A percentile compares a stretch with the other conserved stretches of the same genome.
Evolutionary conservation across 2,888 invertebrate species (phyloP).

Genomic region (Epinotia bilunana): DNA sequence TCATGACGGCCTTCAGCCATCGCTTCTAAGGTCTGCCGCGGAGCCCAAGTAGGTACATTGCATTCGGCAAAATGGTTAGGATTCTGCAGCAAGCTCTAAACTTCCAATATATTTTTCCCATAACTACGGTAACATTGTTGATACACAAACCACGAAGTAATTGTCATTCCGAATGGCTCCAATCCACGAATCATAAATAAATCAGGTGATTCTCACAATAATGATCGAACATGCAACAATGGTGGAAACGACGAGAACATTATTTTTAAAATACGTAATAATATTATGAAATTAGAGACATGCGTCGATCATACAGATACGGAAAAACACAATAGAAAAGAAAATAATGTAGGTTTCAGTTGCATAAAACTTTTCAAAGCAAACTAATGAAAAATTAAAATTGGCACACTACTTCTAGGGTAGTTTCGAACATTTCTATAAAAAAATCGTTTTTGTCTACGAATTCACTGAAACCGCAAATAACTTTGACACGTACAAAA

Average conservation of each 20-base stretch:
- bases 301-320: background rate
- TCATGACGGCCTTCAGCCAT: too few relatives aligned
- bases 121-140: constrained; percentile 5
- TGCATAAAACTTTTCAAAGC: background rate
- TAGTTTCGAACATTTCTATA: too few relatives aligned
- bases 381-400: too few relatives aligned
- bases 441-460: too few relatives aligned
- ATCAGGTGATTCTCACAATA: constrained; percentile 31
- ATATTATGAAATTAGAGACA: background rate
- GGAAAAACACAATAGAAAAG: background rate
- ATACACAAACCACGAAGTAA: constrained; percentile 20
- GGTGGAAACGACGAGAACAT: background rate
- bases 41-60: too few relatives aligned
- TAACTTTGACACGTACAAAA: too few relatives aligned
- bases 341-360: background rate
- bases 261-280: background rate
- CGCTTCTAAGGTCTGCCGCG: too few relatives aligned
- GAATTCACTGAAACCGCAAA: too few relatives aligned
- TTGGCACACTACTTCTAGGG: too few relatives aligned
- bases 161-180: constrained; percentile 23
- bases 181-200: constrained; percentile 41
- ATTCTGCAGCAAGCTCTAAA: background rate
- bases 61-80: background rate
- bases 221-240: background rate
- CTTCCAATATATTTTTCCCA: background rate